A percentile compares a stretch with the other conserved stretches of the same genome.
Conservation (phyloP, 2,113 vertebrate species). For the Callithrix jacchus region DNA sequence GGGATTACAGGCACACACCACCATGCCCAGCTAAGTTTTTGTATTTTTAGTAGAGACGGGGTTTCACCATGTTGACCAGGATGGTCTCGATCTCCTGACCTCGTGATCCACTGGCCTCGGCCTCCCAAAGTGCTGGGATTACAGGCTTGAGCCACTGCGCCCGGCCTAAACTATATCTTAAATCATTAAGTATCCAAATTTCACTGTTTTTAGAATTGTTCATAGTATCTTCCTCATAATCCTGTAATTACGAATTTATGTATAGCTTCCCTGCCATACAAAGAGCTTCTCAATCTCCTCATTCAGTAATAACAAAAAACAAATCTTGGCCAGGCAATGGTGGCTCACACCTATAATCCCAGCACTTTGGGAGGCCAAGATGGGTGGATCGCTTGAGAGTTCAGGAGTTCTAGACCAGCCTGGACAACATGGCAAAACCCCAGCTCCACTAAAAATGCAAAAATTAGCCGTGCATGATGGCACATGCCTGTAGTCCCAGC, state of each 20-base stretch:
- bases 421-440: background rate
- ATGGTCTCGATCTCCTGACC: too few relatives aligned
- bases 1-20: too few relatives aligned
- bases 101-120: too few relatives aligned
- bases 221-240: background rate
- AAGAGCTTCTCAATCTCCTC: background rate
- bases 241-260: slow-evolving; percentile 12
- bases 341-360: too few relatives aligned
- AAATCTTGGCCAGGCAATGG: background rate
- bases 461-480: background rate
- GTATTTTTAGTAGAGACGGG: too few relatives aligned
- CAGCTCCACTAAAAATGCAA: background rate
- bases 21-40: too few relatives aligned
- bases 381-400: background rate
- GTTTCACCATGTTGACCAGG: too few relatives aligned
- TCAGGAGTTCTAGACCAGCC: too few relatives aligned
- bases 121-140: too few relatives aligned
- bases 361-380: background rate
- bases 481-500: background rate
- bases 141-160: too few relatives aligned
- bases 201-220: slow-evolving; percentile 15
- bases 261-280: background rate
- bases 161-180: background rate
- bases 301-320: background rate
- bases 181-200: slow-evolving; percentile 11